Evolutionary conservation across 2,888 invertebrate genomes (phyloP).

Genomic region (Cynaeus angustus): DNA sequence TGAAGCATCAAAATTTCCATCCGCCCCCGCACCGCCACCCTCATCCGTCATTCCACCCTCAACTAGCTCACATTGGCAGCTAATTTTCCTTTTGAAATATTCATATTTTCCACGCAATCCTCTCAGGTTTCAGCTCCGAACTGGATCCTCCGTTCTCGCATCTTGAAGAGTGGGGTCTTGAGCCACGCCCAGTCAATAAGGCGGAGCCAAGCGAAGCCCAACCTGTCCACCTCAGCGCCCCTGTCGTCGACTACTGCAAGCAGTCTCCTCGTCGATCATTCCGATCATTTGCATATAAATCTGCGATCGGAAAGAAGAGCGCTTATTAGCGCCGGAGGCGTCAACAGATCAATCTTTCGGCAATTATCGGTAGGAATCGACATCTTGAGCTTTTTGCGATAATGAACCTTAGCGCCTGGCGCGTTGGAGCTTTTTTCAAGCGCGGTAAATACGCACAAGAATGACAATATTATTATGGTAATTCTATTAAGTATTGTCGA

Average conservation of each 20-base stretch:
- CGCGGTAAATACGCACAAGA: slow-evolving; percentile 70
- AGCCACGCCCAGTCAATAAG: slow-evolving; percentile 47
- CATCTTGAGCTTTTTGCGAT: slow-evolving; percentile 23
- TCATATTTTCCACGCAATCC: slow-evolving; percentile 26
- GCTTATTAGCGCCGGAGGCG: slow-evolving; percentile 45
- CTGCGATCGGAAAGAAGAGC: slow-evolving; percentile 43
- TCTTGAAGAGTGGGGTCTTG: slow-evolving; percentile 42
- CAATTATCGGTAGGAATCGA: slow-evolving; percentile 23
- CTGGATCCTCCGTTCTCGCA: slow-evolving; percentile 12
- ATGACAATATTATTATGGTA: slow-evolving; percentile 73
- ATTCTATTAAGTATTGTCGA: slow-evolving; percentile 71
- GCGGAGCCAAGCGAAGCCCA: slow-evolving; percentile 40
- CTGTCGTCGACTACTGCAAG: slow-evolving; percentile 17
- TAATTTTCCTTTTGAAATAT: slow-evolving; percentile 21
- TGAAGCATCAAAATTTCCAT: neutral
- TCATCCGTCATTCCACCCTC: slow-evolving; percentile 8
- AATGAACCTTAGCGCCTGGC: slow-evolving; percentile 66
- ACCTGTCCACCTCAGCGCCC: slow-evolving; percentile 49
- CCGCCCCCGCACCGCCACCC: slow-evolving; percentile 2
- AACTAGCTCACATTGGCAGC: slow-evolving; percentile 20
- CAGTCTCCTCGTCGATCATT: slow-evolving; percentile 22
- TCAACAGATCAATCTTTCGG: slow-evolving; percentile 43
- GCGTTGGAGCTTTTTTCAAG: slow-evolving; percentile 64
- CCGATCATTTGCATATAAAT: slow-evolving; percentile 42
- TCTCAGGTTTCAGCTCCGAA: slow-evolving; percentile 15